Evolutionary conservation across 1,140 invertebrate genomes (phyloP).

Genomic region (Parasteatoda tepidariorum): DNA sequence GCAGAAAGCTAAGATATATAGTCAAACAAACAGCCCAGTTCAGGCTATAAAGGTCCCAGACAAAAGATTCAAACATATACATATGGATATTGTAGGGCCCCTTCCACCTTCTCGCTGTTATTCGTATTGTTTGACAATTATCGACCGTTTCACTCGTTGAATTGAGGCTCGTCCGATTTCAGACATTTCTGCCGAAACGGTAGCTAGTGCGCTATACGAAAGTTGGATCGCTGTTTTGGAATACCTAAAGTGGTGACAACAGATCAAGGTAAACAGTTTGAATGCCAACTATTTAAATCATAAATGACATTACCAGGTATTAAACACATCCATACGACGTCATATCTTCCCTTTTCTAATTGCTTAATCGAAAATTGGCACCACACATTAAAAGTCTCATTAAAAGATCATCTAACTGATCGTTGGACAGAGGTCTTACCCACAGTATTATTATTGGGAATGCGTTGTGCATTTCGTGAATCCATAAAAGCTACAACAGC

Average conservation of each 20-base stretch:
- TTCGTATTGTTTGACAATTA: background rate
- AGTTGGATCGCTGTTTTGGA: background rate
- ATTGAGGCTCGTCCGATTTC: background rate
- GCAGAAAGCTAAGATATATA: background rate
- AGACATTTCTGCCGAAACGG: background rate
- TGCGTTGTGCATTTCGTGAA: background rate
- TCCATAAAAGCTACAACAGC: background rate
- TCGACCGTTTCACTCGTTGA: background rate
- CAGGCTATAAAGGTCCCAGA: background rate
- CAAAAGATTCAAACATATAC: background rate
- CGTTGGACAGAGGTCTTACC: constrained; percentile 22
- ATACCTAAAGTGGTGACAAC: background rate
- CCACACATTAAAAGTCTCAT: background rate
- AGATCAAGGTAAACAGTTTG: constrained; percentile 9
- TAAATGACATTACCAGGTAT: background rate
- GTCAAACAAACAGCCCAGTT: constrained; percentile 2
- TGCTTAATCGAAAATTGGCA: constrained; percentile 6
- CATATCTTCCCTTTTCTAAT: constrained; percentile 2
- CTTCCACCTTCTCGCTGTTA: no score
- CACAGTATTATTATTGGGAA: constrained; percentile 7
- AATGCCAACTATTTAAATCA: background rate
- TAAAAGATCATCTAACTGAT: background rate
- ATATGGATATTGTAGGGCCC: constrained; percentile 17
- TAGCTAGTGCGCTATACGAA: background rate
- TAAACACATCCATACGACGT: background rate